Base-by-base conservation (phyloP, 64 coral and sea anemone genomes). In the Trachythela sp. region DNA sequence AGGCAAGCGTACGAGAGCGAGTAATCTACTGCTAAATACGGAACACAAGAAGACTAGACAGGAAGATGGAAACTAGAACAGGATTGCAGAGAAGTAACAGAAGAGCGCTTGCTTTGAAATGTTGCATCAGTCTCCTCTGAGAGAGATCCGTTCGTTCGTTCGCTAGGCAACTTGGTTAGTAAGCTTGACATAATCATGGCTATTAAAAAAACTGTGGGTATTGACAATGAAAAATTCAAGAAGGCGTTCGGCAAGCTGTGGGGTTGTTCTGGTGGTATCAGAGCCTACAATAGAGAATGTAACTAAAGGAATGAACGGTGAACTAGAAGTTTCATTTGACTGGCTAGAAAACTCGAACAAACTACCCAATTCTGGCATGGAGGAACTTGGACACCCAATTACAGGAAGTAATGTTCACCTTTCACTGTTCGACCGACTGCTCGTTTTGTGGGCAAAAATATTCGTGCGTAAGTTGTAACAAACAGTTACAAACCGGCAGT, bases 51-150 rank as follows among this genome's bases (percentile, higher is more conserved):
- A 94, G 38, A 45, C 83, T 1, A 85, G 52, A 11, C 36, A 67
- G 2, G 45, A 13, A 36, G 75, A 29, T 39, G 70, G 93, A 83
- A 91, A 36, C 38, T 94, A 8, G 87, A 92, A 80, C 36, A 37
- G 9, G 93, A 94, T 39, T 92, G 93, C 38, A 54, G 83, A 45
- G 87, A 94, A 36, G n/a, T 94, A n/a, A n/a, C n/a, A n/a, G n/a
- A n/a, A n/a, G n/a, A n/a, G n/a, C n/a, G n/a, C n/a, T n/a, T n/a
- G n/a, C 15, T 0, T 91, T 24, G 89, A 94, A 75, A 48, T 91
- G 11, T 41, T 94, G 15, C 40, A 91, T 22, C 88, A 94, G 30
- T 51, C 45, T 42, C 14, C 26, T 7, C 10, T 71, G 84, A 64
- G 86, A 26, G 64, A 94, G 13, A 80, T 94, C 4, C n/a, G n/a